Evolutionary conservation across 2,113 vertebrate species (phyloP).

Genomic region (Chrysochloris asiatica): DNA sequence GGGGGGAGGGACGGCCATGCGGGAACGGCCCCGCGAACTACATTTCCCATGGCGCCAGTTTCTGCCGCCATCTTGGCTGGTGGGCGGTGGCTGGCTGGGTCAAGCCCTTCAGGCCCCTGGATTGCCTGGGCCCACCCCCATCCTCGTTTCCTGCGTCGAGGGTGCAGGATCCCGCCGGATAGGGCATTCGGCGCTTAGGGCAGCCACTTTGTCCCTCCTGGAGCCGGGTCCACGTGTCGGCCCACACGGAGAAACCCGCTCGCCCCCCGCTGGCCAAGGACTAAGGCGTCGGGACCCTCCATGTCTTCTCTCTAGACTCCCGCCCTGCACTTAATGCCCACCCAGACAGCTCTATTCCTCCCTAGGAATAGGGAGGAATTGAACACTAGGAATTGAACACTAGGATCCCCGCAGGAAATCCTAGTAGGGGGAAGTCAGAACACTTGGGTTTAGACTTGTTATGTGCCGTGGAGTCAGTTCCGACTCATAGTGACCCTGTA

Average conservation of each 20-base stretch:
- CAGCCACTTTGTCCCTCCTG: background rate
- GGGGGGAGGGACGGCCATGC: background rate
- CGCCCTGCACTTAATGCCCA: background rate
- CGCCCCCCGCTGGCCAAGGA: background rate
- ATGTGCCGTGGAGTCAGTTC: no score
- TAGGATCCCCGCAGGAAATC: background rate
- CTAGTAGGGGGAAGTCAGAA: background rate
- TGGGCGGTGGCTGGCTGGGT: slow-evolving; percentile 67
- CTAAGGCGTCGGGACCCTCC: background rate
- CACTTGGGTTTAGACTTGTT: background rate
- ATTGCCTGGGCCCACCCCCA: background rate
- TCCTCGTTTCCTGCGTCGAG: background rate
- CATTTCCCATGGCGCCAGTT: slow-evolving; percentile 55
- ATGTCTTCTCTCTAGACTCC: background rate
- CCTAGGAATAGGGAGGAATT: no score
- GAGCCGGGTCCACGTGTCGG: slow-evolving; percentile 54
- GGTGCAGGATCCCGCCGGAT: background rate
- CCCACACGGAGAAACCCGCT: background rate
- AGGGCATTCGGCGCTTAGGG: background rate
- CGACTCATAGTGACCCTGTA: no score
- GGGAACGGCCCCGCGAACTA: slow-evolving; percentile 14
- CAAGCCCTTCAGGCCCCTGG: background rate
- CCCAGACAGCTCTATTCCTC: background rate
- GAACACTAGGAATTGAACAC: background rate
- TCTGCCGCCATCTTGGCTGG: slow-evolving; percentile 59